Base-by-base conservation (phyloP, 2,797 vertebrate species). In the Podarcis siculus region DNA sequence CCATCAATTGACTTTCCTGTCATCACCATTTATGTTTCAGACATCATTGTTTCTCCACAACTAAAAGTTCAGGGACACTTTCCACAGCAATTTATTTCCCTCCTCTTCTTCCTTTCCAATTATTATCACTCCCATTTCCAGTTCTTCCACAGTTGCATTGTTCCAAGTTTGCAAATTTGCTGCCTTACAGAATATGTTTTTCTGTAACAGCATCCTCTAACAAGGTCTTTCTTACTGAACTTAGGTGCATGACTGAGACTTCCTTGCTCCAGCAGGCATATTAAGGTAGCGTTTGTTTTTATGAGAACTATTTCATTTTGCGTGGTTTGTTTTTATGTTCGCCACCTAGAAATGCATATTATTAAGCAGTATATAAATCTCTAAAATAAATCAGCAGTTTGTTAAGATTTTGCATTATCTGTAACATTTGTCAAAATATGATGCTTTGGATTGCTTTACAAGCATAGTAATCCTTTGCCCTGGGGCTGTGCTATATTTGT, bases 1-100 rank as follows among this genome's bases (percentile, higher is more conserved):
- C 84, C 83, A 39, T 37, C 19, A 89, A 85, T 55, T 66, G 61
- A 21, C 55, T 87, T 37, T 2, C 78, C 85, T 92, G 90, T 61
- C 92, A 61, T 78, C 5, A 2, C n/a, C 39, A 55, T 89, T 58
- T 39, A 8, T 45, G 86, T 23, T 1, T 76, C 73, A 88, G 89
- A 35, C 92, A 45, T 72, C 17, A 3, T 85, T 81, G 72, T 80
- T 77, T 78, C 0, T 45, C 1, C 66, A 9, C 21, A 87, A 76
- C 72, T 73, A 37, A 91, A 83, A 32, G 42, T 27, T 37, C 79
- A 85, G 72, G 71, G 90, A 88, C 73, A 79, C 42, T 23, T 9
- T 89, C 71, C 13, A 2, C 86, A 89, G 15, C 1, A 3, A 21
- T 72, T 1, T 85, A 13, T 86, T 86, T 72, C 82, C 58, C 17